A percentile compares a stretch with the other conserved stretches of the same genome.
Conservation (phyloP, 2,888 invertebrate species). For the Thyatira batis region DNA sequence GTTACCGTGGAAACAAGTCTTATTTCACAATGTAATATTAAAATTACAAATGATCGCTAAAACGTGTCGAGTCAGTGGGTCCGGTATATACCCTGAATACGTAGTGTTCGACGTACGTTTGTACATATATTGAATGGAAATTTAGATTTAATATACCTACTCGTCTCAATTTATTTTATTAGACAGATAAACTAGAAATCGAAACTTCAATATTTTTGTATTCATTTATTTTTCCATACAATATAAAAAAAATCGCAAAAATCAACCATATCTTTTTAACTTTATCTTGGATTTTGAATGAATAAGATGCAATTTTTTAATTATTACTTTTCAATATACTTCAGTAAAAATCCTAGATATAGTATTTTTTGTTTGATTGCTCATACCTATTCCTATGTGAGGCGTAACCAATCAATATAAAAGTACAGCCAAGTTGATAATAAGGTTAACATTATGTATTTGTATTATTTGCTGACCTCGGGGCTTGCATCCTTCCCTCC, state of each 20-base stretch:
- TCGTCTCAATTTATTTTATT: neutral
- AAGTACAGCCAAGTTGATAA: conserved; percentile 78
- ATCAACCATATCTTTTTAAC: conserved; percentile 24
- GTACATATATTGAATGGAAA: conserved; percentile 37
- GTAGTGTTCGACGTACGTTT: neutral
- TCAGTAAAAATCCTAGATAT: conserved; percentile 28
- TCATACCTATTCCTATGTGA: conserved; percentile 6
- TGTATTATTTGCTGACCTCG: conserved; percentile 60
- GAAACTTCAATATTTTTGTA: conserved; percentile 8
- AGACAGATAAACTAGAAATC: no score
- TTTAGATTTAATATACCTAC: conserved; percentile 13
- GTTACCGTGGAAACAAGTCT: neutral
- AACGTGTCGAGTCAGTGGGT: conserved; percentile 45
- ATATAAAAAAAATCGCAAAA: conserved; percentile 47
- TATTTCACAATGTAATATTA: conserved; percentile 23
- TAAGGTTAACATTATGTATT: conserved; percentile 27
- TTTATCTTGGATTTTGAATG: conserved; percentile 33
- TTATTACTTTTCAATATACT: conserved; percentile 3
- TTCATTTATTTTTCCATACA: conserved; percentile 34
- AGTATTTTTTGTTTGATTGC: conserved; percentile 23
- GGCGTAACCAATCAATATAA: conserved; percentile 27
- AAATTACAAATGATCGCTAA: conserved; percentile 34
- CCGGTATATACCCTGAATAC: conserved; percentile 10
- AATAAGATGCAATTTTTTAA: conserved; percentile 12
- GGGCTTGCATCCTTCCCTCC: conserved; percentile 63